phyloP scores from a whole-genome alignment of 2,888 invertebrate genomes.

The Leptinotarsa haldemani region DNA sequence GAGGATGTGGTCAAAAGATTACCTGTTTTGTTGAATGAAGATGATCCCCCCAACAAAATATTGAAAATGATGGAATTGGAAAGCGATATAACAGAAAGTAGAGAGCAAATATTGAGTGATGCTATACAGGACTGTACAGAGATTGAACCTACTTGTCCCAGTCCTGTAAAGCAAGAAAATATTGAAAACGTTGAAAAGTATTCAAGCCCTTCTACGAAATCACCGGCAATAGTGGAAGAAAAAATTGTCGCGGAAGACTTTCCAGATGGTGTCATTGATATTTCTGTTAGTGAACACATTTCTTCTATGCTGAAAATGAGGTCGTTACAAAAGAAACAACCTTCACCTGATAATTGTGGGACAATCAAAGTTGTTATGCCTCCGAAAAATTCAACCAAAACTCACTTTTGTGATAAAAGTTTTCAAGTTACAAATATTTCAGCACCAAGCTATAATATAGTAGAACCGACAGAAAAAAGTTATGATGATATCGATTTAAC shows the following conservation, averaged over 20 bases:
- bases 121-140: background rate
- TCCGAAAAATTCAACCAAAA: background rate
- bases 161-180: background rate
- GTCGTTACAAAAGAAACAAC: background rate
- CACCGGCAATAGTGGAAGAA: background rate
- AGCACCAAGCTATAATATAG: background rate
- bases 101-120: background rate
- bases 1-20: constrained; percentile 4
- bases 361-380: background rate
- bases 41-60: background rate
- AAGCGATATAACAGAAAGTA: background rate
- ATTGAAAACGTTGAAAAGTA: background rate
- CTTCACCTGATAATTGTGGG: background rate
- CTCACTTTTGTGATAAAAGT: background rate
- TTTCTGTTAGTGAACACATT: background rate
- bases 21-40: background rate
- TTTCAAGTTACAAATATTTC: background rate
- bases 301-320: background rate
- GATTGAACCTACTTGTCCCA: background rate
- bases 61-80: background rate
- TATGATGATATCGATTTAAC: background rate
- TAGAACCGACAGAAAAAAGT: background rate
- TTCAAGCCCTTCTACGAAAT: background rate
- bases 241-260: background rate
- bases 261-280: background rate